Conservation (phyloP, 2,888 invertebrate genomes). For the Caenorhabditis macrosperma region DNA sequence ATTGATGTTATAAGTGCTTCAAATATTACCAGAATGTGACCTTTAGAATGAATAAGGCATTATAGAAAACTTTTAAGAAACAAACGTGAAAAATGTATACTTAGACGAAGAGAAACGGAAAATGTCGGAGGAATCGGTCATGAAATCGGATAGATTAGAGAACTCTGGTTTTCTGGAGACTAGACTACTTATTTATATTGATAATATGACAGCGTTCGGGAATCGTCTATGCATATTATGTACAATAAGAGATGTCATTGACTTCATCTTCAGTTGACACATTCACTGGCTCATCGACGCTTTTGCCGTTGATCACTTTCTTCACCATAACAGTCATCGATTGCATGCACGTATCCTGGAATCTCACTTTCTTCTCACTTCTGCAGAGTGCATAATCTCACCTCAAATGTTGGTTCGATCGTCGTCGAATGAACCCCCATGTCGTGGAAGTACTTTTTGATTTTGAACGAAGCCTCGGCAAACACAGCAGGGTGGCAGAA, state of each 20-base stretch:
- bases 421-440: constrained; percentile 83
- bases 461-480: constrained; percentile 80
- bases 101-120: too few species aligned
- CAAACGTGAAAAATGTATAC: background rate
- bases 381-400: background rate
- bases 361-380: background rate
- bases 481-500: constrained; percentile 81
- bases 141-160: too few species aligned
- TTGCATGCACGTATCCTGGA: constrained; percentile 50
- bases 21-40: background rate
- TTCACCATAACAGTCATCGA: constrained; percentile 32
- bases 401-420: constrained; percentile 82
- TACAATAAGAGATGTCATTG: background rate
- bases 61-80: background rate
- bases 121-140: too few species aligned
- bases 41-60: background rate
- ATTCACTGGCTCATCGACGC: background rate
- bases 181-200: too few species aligned
- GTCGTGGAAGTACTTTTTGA: constrained; percentile 82
- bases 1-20: background rate
- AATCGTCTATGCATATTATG: too few species aligned
- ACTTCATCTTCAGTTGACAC: constrained; percentile 6
- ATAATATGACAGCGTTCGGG: too few species aligned
- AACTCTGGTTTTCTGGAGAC: too few species aligned
- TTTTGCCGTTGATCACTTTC: constrained; percentile 6